phyloP scores from a whole-genome alignment of 2,888 invertebrate genomes.

The Eueremaeus valkanovi region DNA sequence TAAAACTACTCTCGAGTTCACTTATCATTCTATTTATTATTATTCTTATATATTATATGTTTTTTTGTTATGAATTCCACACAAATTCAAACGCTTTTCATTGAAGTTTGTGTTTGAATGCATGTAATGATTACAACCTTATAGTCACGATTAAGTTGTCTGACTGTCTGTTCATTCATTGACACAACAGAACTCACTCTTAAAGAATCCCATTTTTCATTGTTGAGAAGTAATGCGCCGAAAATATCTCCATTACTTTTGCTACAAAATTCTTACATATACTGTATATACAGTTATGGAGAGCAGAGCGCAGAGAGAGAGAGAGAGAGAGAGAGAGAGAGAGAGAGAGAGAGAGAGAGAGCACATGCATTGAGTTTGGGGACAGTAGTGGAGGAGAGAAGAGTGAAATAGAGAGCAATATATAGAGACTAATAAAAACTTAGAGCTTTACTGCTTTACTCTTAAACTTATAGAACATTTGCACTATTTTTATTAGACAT shows the following conservation, averaged over 20 bases:
- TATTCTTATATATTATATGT: too few relatives aligned
- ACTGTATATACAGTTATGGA: too few relatives aligned
- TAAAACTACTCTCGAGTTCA: too few relatives aligned
- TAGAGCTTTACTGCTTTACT: background rate
- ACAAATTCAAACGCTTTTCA: too few relatives aligned
- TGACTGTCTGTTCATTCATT: background rate
- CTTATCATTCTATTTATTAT: too few relatives aligned
- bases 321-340: background rate
- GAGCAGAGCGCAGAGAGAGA: background rate
- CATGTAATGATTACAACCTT: background rate
- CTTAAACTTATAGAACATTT: constrained; percentile 1
- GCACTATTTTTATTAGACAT: background rate
- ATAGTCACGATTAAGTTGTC: background rate
- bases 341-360: background rate
- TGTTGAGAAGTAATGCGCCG: constrained; percentile 14
- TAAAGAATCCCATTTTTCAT: background rate
- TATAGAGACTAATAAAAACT: background rate
- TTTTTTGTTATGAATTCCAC: too few relatives aligned
- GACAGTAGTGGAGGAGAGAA: background rate
- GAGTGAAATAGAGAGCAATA: too few relatives aligned
- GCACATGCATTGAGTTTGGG: background rate
- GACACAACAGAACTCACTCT: background rate
- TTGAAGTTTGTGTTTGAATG: background rate
- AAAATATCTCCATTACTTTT: constrained; percentile 15
- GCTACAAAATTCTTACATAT: background rate